Conservation (phyloP, 2,113 vertebrate species). For the Anarrhichthys ocellatus region DNA sequence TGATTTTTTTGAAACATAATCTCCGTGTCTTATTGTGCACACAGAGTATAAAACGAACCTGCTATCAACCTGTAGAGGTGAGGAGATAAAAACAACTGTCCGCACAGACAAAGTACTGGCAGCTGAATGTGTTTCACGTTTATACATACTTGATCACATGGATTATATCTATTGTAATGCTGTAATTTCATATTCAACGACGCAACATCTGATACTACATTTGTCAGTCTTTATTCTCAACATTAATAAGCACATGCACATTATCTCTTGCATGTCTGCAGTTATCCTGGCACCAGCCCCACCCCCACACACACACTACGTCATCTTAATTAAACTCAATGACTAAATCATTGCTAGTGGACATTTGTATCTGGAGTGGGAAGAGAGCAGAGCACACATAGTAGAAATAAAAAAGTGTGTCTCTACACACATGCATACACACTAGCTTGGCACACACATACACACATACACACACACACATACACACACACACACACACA, state of each 20-base stretch:
- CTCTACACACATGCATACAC: not conserved
- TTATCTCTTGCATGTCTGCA: not conserved
- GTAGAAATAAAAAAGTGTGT: not conserved
- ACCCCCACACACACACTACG: not conserved
- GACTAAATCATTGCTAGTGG: constrained; percentile 8
- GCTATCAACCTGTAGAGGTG: not conserved
- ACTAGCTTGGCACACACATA: constrained; percentile 3
- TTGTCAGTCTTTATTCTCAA: not conserved
- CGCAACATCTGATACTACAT: not conserved
- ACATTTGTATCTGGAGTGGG: constrained; percentile 6
- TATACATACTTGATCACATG: not conserved
- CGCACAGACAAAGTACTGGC: not conserved
- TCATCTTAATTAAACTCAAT: constrained; percentile 23
- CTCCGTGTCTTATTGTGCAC: not conserved
- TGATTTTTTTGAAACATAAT: not conserved
- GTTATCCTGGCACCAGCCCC: not conserved
- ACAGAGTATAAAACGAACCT: not conserved
- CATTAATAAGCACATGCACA: not conserved
- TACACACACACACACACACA: not conserved
- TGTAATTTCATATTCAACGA: not conserved
- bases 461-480: too few species aligned
- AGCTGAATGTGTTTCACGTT: not conserved
- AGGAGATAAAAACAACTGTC: not conserved
- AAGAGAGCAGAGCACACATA: not conserved
- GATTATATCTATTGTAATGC: not conserved